Percentiles rank a stretch among this genome's conserved stretches.
These are phyloP conservation scores for Calephelis perditalis DNA, from an alignment of 2,888 invertebrate species.

Conservation along the genomic window DNA sequence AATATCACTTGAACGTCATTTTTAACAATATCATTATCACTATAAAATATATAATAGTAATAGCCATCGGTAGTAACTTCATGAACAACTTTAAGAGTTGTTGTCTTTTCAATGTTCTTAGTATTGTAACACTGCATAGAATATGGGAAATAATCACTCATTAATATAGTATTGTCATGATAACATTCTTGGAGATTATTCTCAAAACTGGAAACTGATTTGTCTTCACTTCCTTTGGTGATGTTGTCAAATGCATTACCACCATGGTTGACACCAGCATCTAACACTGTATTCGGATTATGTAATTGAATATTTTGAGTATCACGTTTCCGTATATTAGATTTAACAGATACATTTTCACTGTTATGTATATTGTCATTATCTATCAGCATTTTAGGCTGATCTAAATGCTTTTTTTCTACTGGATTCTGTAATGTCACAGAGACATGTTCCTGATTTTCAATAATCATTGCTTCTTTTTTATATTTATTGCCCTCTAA, in stretches of 20 bases:
- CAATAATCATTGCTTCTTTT: slow-evolving; percentile 77
- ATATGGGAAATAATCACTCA: slow-evolving; percentile 84
- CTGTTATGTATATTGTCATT: slow-evolving; percentile 14
- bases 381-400: slow-evolving; percentile 5
- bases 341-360: slow-evolving; percentile 24
- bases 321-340: slow-evolving; percentile 44
- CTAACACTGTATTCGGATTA: slow-evolving; percentile 77
- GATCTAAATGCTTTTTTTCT: slow-evolving; percentile 23
- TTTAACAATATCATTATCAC: slow-evolving; percentile 87
- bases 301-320: slow-evolving; percentile 49
- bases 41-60: slow-evolving; percentile 94
- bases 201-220: slow-evolving; percentile 90
- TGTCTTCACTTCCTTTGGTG: slow-evolving; percentile 68
- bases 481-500: slow-evolving; percentile 84
- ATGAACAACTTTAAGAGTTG: slow-evolving; percentile 82
- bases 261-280: slow-evolving; percentile 87
- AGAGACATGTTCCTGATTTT: slow-evolving; percentile 77
- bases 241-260: slow-evolving; percentile 83
- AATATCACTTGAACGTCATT: slow-evolving; percentile 91
- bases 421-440: slow-evolving; percentile 62
- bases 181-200: slow-evolving; percentile 86
- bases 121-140: slow-evolving; percentile 83
- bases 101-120: slow-evolving; percentile 82
- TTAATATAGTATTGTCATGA: slow-evolving; percentile 82
- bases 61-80: slow-evolving; percentile 87